Percentiles rank a stretch among this genome's conserved stretches.
Evolutionary conservation across 2,113 vertebrate species (phyloP).

Genomic region (Pomatostomus ruficeps): DNA sequence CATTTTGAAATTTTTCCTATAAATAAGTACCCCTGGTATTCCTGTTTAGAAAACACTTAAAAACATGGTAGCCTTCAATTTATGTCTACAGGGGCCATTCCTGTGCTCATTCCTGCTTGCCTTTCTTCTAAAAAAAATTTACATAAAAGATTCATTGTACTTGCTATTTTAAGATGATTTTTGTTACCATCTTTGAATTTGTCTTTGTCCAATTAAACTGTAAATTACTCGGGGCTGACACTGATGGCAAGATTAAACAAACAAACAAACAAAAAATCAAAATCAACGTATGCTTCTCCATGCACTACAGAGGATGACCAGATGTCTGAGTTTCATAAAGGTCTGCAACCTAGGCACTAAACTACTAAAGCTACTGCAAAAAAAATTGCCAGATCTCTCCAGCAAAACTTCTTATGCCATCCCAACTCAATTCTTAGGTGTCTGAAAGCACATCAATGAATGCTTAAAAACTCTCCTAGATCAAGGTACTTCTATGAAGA

Average conservation of each 20-base stretch:
- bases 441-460: background rate
- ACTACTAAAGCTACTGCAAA: background rate
- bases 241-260: background rate
- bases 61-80: background rate
- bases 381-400: background rate
- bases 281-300: background rate
- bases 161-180: background rate
- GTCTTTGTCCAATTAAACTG: background rate
- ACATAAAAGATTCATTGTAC: background rate
- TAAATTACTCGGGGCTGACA: background rate
- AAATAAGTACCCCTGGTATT: background rate
- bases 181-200: background rate
- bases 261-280: background rate
- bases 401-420: background rate
- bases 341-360: background rate
- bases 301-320: background rate
- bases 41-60: background rate
- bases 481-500: background rate
- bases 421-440: background rate
- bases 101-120: background rate
- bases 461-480: background rate
- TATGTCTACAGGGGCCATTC: background rate
- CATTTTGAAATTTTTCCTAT: background rate
- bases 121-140: background rate
- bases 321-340: background rate